Percentiles rank a stretch among this genome's conserved stretches.
Evolutionary conservation across 2,113 vertebrate genomes (phyloP).

Genomic region (Mola mola): DNA sequence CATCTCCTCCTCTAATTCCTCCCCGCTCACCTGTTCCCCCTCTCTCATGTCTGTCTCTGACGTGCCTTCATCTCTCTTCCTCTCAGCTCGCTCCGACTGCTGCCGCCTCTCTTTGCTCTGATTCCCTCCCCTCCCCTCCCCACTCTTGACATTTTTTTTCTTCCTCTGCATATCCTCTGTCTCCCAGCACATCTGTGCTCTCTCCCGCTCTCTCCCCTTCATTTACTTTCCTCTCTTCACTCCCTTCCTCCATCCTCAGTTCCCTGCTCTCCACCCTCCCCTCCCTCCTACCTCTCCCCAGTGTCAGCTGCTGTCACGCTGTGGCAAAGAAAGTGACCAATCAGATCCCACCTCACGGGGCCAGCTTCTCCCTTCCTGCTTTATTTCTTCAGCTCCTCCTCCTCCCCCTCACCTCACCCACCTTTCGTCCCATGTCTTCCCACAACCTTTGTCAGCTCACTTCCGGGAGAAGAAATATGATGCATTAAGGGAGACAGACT

Average conservation of each 20-base stretch:
- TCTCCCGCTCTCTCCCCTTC: conserved; percentile 43
- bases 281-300: conserved; percentile 68
- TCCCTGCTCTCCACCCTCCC: conserved; percentile 26
- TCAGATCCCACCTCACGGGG: conserved; percentile 64
- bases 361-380: conserved; percentile 43
- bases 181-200: conserved; percentile 54
- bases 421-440: conserved; percentile 53
- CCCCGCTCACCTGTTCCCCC: conserved; percentile 22
- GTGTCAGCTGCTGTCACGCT: conserved; percentile 75
- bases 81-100: conserved; percentile 39
- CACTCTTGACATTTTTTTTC: conserved; percentile 12
- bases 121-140: conserved; percentile 14
- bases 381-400: conserved; percentile 36
- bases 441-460: conserved; percentile 72
- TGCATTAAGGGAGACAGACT: conserved; percentile 78
- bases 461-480: conserved; percentile 74
- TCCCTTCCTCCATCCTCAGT: conserved; percentile 31
- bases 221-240: conserved; percentile 47
- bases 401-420: conserved; percentile 16
- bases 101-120: conserved; percentile 57
- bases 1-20: conserved; percentile 44
- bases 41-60: conserved; percentile 52
- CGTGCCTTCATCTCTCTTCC: conserved; percentile 61
- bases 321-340: conserved; percentile 77
- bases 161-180: conserved; percentile 47